phyloP scores from a whole-genome alignment of 2,113 vertebrate species.

The Redunca redunca region DNA sequence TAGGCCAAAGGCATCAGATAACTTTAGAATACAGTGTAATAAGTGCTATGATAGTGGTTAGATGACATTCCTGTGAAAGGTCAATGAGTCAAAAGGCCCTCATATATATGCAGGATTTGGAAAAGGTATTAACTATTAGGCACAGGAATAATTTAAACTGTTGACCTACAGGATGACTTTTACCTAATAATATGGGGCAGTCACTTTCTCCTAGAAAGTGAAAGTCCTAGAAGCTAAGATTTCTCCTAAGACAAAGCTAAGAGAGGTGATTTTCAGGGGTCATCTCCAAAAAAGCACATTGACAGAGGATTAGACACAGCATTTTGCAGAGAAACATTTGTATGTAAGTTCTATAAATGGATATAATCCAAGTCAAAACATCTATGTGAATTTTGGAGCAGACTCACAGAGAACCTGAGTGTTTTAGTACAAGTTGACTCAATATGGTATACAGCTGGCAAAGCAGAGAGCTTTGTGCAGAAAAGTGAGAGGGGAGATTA shows the following conservation, averaged over 20 bases:
- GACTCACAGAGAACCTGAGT: background rate
- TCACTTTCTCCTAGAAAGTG: background rate
- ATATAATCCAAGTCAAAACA: conserved; percentile 20
- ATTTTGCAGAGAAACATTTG: background rate
- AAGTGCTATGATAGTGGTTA: background rate
- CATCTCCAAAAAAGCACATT: background rate
- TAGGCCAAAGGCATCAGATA: background rate
- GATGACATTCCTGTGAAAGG: background rate
- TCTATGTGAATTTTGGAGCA: conserved; percentile 26
- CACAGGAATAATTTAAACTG: background rate
- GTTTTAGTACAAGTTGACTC: conserved; percentile 52
- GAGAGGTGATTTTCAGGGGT: background rate
- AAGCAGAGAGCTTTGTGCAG: background rate
- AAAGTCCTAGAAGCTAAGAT: background rate
- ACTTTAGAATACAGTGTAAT: background rate
- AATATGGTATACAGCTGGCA: conserved; percentile 60
- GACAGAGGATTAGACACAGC: background rate
- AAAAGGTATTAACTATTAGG: background rate
- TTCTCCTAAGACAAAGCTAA: background rate
- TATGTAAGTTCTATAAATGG: conserved; percentile 14
- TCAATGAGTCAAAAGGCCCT: background rate
- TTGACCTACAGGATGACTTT: background rate
- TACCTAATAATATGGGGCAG: background rate
- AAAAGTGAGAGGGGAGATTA: conserved; percentile 33
- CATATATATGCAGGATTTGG: background rate